phyloP scores from a whole-genome alignment of 1,140 invertebrate species.

The Archegozetes longisetosus region DNA sequence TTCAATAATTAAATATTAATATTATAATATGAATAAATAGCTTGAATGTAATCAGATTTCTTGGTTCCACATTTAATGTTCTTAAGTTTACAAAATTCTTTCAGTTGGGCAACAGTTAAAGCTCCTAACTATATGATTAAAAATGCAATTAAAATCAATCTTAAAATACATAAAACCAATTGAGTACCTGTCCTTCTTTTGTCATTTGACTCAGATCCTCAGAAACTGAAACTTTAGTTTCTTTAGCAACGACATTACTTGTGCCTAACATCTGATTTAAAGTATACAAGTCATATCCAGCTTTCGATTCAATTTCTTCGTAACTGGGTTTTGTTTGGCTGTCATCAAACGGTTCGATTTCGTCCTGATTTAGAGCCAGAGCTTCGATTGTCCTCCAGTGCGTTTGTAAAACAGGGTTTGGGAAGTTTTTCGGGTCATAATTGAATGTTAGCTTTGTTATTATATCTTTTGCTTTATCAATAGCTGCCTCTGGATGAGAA shows the following conservation, averaged over 20 bases:
- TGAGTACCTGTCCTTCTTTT: neutral
- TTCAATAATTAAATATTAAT: too few species aligned
- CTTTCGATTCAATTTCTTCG: neutral
- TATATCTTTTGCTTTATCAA: slow-evolving; percentile 34
- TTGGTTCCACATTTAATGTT: neutral
- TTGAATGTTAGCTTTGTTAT: slow-evolving; percentile 35
- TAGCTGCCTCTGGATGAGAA: slow-evolving; percentile 20
- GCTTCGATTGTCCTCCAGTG: slow-evolving; percentile 37
- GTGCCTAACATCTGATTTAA: neutral
- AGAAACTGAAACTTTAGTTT: neutral
- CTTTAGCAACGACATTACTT: neutral
- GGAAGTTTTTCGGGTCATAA: slow-evolving; percentile 33
- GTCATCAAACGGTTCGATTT: slow-evolving; percentile 23
- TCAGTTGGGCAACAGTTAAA: neutral
- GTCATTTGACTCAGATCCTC: neutral
- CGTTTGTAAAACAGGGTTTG: slow-evolving; percentile 33
- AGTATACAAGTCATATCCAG: neutral
- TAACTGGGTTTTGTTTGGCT: neutral
- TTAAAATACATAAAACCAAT: too few species aligned
- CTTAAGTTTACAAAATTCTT: neutral
- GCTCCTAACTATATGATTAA: neutral
- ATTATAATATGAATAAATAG: neutral
- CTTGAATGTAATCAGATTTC: neutral
- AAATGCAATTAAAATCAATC: too few species aligned
- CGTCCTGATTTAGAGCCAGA: slow-evolving; percentile 32